A percentile compares a stretch with the other conserved stretches of the same genome.
phyloP scores from a whole-genome alignment of 2,888 invertebrate species.

The Aphodius granarius region DNA sequence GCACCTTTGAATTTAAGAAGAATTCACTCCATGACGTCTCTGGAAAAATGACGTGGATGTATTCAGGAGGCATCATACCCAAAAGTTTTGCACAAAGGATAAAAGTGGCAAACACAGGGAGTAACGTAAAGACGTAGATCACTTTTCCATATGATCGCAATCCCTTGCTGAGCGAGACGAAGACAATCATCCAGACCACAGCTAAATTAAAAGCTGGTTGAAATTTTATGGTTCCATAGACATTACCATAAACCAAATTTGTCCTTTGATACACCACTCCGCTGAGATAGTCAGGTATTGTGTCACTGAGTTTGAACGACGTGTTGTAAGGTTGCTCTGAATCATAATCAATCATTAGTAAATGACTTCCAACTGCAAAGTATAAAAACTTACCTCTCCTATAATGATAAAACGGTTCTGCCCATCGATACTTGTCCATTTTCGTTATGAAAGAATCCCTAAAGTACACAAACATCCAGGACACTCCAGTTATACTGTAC shows the following conservation, averaged over 20 bases:
- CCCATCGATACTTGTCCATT: conserved; percentile 79
- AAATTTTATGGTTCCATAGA: conserved; percentile 73
- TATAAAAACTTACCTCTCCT: conserved; percentile 66
- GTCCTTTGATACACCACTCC: conserved; percentile 77
- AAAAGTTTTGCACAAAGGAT: conserved; percentile 74
- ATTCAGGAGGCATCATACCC: conserved; percentile 69
- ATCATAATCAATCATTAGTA: too few relatives aligned
- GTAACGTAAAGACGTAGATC: conserved; percentile 74
- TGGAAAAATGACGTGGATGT: conserved; percentile 71
- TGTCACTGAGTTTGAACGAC: conserved; percentile 67
- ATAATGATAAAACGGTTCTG: conserved; percentile 71
- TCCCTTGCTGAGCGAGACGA: conserved; percentile 85
- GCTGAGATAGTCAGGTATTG: conserved; percentile 83
- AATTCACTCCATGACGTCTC: conserved; percentile 84
- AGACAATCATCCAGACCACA: conserved; percentile 88
- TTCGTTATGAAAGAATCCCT: conserved; percentile 83
- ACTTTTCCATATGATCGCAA: conserved; percentile 83
- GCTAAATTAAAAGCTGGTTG: conserved; percentile 89
- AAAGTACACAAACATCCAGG: conserved; percentile 89
- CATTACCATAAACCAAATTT: conserved; percentile 47
- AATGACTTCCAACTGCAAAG: too few relatives aligned
- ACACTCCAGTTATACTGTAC: conserved; percentile 86
- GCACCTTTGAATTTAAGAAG: conserved; percentile 78
- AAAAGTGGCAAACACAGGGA: conserved; percentile 76
- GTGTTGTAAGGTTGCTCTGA: conserved; percentile 42